Evolutionary conservation across 2,113 vertebrate species (phyloP).

Genomic region (Pseudopipra pipra): DNA sequence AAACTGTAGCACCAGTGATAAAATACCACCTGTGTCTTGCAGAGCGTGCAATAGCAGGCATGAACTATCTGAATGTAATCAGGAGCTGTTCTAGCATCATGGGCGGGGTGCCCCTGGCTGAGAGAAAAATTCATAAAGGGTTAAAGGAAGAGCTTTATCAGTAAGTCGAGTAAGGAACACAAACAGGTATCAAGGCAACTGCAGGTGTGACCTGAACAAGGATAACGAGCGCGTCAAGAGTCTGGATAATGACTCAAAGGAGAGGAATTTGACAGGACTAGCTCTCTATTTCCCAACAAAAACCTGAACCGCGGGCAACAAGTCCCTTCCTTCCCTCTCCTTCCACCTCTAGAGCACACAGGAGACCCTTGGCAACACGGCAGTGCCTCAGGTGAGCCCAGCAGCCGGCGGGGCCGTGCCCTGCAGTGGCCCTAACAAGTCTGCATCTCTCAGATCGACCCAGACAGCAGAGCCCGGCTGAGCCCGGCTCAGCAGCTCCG

Average conservation of each 20-base stretch:
- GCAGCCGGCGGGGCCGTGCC: background rate
- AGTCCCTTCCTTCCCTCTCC: background rate
- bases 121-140: background rate
- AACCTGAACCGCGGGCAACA: background rate
- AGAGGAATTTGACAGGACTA: rapidly evolving
- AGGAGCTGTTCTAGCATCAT: background rate
- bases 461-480: conserved; percentile 56
- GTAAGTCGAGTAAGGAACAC: background rate
- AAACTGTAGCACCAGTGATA: background rate
- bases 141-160: background rate
- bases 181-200: background rate
- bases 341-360: background rate
- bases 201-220: background rate
- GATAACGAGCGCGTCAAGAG: rapidly evolving
- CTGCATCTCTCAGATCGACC: background rate
- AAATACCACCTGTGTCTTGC: background rate
- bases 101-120: background rate
- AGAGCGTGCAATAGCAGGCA: background rate
- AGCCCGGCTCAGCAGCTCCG: conserved; percentile 64
- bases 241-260: background rate
- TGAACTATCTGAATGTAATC: background rate
- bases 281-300: background rate
- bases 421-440: background rate
- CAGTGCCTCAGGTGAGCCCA: background rate
- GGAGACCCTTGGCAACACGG: background rate